Evolutionary conservation across 2,113 vertebrate genomes (phyloP).

Genomic region (Eudyptes chrysolophus): DNA sequence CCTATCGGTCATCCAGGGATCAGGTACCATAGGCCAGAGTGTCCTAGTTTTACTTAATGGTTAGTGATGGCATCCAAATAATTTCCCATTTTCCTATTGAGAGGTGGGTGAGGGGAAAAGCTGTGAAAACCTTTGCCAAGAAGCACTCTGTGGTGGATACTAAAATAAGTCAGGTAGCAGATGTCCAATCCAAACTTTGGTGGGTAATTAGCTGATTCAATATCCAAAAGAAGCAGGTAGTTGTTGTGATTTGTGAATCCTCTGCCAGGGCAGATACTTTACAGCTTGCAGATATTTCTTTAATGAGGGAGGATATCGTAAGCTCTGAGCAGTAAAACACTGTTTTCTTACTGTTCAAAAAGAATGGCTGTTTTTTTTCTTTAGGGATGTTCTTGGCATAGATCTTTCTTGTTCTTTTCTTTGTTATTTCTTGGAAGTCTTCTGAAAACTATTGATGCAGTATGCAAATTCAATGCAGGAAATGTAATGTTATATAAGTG

Average conservation of each 20-base stretch:
- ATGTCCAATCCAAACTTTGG: constrained; percentile 73
- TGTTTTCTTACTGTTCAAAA: constrained; percentile 65
- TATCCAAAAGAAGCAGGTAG: constrained; percentile 76
- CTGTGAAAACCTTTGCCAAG: constrained; percentile 64
- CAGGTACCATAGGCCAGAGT: constrained; percentile 16
- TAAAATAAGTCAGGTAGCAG: constrained; percentile 73
- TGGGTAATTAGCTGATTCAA: constrained; percentile 69
- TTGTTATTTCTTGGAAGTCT: constrained; percentile 62
- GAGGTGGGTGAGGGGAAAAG: constrained; percentile 52
- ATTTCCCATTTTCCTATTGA: constrained; percentile 64
- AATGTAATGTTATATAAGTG: constrained; percentile 16
- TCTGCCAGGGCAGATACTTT: constrained; percentile 69
- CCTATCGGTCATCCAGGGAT: background rate
- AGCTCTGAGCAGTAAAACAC: constrained; percentile 58
- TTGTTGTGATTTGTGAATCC: constrained; percentile 68
- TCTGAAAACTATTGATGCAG: constrained; percentile 59
- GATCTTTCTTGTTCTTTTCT: constrained; percentile 26
- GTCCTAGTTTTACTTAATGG: constrained; percentile 38
- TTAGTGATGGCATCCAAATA: constrained; percentile 58
- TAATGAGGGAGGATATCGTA: constrained; percentile 58
- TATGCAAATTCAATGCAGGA: constrained; percentile 58
- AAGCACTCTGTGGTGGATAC: constrained; percentile 51
- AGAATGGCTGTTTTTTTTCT: constrained; percentile 61
- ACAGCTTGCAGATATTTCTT: constrained; percentile 61
- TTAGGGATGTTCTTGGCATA: constrained; percentile 69